A percentile compares a stretch with the other conserved stretches of the same genome.
These are phyloP conservation scores for Heliconius hortense DNA, from an alignment of 2,888 invertebrate genomes.

Conservation along the genomic window DNA sequence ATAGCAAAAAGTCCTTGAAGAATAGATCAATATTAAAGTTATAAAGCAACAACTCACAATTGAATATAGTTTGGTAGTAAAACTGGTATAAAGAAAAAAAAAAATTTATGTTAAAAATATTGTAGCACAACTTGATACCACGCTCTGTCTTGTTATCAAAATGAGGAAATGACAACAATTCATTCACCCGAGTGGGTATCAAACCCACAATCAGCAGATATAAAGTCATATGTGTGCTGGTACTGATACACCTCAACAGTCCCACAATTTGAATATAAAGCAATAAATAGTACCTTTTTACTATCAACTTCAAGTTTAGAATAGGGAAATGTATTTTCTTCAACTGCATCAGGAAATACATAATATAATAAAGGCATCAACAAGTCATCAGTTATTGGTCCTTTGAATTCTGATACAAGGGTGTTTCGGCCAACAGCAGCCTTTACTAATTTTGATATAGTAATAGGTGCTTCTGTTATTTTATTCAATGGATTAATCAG, in stretches of 20 bases:
- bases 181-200: background rate
- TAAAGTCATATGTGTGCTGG: background rate
- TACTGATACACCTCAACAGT: background rate
- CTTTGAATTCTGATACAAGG: constrained; percentile 83
- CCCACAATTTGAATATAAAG: constrained; percentile 18
- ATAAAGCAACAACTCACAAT: background rate
- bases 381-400: constrained; percentile 89
- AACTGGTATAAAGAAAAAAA: background rate
- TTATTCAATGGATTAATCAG: constrained; percentile 84
- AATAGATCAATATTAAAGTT: background rate
- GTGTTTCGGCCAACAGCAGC: constrained; percentile 77
- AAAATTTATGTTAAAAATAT: background rate
- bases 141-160: background rate
- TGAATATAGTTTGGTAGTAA: background rate
- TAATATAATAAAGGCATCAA: constrained; percentile 90
- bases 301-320: constrained; percentile 74
- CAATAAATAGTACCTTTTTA: constrained; percentile 56
- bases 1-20: background rate
- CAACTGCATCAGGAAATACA: constrained; percentile 93
- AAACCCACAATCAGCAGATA: background rate
- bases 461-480: constrained; percentile 90
- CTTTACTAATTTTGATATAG: constrained; percentile 82
- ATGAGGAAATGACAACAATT: background rate
- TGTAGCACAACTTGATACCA: background rate
- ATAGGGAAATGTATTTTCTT: constrained; percentile 81